phyloP scores from a whole-genome alignment of 1,140 invertebrate species.

The Zaprionus vittiger region DNA sequence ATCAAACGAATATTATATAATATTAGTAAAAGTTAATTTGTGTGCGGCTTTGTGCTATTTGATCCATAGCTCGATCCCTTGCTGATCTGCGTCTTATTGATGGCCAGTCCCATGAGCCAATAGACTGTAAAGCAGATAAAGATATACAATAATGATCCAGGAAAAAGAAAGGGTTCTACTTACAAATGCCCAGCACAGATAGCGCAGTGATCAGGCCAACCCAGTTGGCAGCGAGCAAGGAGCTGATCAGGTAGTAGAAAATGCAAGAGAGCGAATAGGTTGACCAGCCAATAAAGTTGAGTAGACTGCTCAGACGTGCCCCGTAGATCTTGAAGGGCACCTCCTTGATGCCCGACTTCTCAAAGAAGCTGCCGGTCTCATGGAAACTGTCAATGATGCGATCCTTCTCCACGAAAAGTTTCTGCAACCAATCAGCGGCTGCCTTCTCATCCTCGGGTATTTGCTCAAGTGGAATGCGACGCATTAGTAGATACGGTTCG shows the following conservation, averaged over 20 bases:
- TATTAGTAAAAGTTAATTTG: slow-evolving; percentile 65
- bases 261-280: slow-evolving; percentile 89
- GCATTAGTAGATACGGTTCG: slow-evolving; percentile 91
- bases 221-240: slow-evolving; percentile 90
- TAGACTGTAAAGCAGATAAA: slow-evolving; percentile 88
- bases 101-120: slow-evolving; percentile 90
- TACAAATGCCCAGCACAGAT: slow-evolving; percentile 89
- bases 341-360: slow-evolving; percentile 88
- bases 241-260: slow-evolving; percentile 88
- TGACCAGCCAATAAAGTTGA: slow-evolving; percentile 90
- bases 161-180: slow-evolving; percentile 84
- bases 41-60: slow-evolving; percentile 50
- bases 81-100: slow-evolving; percentile 93
- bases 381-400: slow-evolving; percentile 92
- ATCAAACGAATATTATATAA: slow-evolving; percentile 50
- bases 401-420: slow-evolving; percentile 88
- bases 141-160: background rate
- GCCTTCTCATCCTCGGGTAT: slow-evolving; percentile 92
- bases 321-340: slow-evolving; percentile 86
- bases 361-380: slow-evolving; percentile 93
- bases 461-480: slow-evolving; percentile 91
- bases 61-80: slow-evolving; percentile 92
- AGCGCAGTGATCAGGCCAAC: slow-evolving; percentile 89
- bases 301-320: slow-evolving; percentile 88
- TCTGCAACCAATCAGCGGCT: slow-evolving; percentile 92